A percentile compares a stretch with the other conserved stretches of the same genome.
These are phyloP conservation scores for Paragorgia papillata DNA, from an alignment of 92 coral and sea anemone genomes.

Conservation along the genomic window DNA sequence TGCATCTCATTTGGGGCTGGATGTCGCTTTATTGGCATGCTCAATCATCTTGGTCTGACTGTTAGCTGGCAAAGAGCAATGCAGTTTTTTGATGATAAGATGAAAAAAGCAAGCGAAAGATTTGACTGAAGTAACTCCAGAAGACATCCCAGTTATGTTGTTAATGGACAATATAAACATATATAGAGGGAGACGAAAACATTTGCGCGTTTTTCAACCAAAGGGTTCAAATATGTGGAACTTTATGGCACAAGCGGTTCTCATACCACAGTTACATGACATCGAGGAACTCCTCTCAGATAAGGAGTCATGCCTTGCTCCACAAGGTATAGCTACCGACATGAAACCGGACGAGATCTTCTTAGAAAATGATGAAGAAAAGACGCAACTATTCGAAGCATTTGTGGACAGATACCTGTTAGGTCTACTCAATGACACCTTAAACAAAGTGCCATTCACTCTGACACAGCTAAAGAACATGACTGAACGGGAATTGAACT, in stretches of 20 bases:
- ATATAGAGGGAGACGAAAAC: too few species aligned
- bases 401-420: slow-evolving; percentile 35
- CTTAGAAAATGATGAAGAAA: slow-evolving; percentile 40
- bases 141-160: slow-evolving; percentile 47
- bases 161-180: slow-evolving; percentile 54
- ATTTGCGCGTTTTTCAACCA: too few species aligned
- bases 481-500: slow-evolving; percentile 31
- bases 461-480: slow-evolving; percentile 9
- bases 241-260: slow-evolving; percentile 48
- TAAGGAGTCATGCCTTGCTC: slow-evolving; percentile 21
- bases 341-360: slow-evolving; percentile 36
- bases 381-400: slow-evolving; percentile 16
- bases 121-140: slow-evolving; percentile 29
- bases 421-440: slow-evolving; percentile 12
- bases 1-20: slow-evolving; percentile 55
- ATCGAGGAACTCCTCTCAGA: slow-evolving; percentile 25
- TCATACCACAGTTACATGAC: slow-evolving; percentile 15
- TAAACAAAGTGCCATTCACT: slow-evolving; percentile 30
- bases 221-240: slow-evolving; percentile 53
- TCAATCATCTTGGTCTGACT: slow-evolving; percentile 49
- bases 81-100: slow-evolving; percentile 45
- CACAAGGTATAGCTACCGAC: slow-evolving; percentile 3
- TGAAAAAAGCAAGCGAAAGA: not conserved
- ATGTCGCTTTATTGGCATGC: slow-evolving; percentile 36
- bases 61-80: slow-evolving; percentile 58